Conservation (phyloP, 2,888 invertebrate genomes). For the Volucella inflata region DNA sequence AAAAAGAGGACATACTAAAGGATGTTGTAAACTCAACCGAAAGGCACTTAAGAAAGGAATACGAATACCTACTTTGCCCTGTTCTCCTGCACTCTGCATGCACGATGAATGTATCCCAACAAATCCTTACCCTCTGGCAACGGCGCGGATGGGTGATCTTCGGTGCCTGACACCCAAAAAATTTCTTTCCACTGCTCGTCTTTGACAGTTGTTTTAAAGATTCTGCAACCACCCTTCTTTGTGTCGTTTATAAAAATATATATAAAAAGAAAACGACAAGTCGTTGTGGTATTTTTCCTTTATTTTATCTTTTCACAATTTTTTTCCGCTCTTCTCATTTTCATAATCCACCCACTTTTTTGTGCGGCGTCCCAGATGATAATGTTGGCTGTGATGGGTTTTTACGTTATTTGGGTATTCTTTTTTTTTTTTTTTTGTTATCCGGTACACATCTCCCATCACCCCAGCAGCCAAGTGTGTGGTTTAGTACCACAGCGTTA, state of each 20-base stretch:
- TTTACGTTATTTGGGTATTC: slow-evolving; percentile 25
- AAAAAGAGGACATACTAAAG: slow-evolving; percentile 68
- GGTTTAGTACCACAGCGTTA: neutral
- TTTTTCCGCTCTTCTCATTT: slow-evolving; percentile 44
- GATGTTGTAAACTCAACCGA: slow-evolving; percentile 54
- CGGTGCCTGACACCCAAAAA: slow-evolving; percentile 53
- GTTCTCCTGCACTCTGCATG: too few relatives aligned
- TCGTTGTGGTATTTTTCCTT: slow-evolving; percentile 19
- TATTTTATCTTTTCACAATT: slow-evolving; percentile 18
- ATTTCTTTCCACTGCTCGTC: slow-evolving; percentile 27
- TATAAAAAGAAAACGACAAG: slow-evolving; percentile 1
- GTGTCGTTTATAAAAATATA: slow-evolving; percentile 7
- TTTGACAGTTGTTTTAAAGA: slow-evolving; percentile 32
- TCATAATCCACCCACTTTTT: slow-evolving; percentile 73
- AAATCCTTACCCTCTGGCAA: slow-evolving; percentile 56
- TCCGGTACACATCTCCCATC: neutral
- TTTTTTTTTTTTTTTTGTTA: slow-evolving; percentile 8
- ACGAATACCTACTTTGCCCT: neutral
- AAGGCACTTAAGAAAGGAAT: slow-evolving; percentile 19
- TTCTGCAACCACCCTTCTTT: slow-evolving; percentile 65
- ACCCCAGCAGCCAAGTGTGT: slow-evolving; percentile 1
- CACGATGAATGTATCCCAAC: neutral
- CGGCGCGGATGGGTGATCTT: slow-evolving; percentile 53
- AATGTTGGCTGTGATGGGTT: slow-evolving; percentile 48
- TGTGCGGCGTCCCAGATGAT: slow-evolving; percentile 49